Percentiles rank a stretch among this genome's conserved stretches.
phyloP scores from a whole-genome alignment of 2,797 vertebrate species.

The Acrocephalus scirpaceus region DNA sequence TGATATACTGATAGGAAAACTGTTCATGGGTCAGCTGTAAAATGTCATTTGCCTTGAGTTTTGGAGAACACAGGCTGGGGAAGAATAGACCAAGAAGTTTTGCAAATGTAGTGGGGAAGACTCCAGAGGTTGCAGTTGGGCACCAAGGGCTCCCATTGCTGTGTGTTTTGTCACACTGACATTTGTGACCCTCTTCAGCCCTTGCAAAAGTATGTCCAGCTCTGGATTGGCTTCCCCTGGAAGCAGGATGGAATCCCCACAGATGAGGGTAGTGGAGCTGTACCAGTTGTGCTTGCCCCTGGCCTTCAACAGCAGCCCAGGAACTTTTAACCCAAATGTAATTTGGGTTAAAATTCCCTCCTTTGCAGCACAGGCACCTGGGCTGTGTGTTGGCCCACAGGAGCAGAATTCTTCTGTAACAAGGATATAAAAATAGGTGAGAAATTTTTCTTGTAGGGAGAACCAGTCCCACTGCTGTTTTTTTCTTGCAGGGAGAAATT shows the following conservation, averaged over 20 bases:
- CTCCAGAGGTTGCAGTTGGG: not conserved
- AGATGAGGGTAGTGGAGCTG: not conserved
- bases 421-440: not conserved
- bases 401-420: not conserved
- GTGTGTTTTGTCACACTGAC: fast-evolving
- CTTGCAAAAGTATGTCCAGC: not conserved
- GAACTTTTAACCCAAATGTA: not conserved
- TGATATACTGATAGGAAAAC: not conserved
- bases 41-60: not conserved
- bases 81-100: not conserved
- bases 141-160: not conserved
- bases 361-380: not conserved
- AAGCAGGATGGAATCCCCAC: not conserved
- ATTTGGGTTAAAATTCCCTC: not conserved
- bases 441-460: not conserved
- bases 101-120: not conserved
- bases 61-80: not conserved
- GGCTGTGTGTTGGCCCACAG: not conserved
- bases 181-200: not conserved
- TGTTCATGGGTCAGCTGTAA: constrained; percentile 6
- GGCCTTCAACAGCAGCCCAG: not conserved
- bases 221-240: not conserved
- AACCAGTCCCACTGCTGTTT: not conserved
- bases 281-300: not conserved
- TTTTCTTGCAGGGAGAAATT: not conserved